Evolutionary conservation across 1,140 invertebrate genomes (phyloP), one percentile per base, ranked within the genome.

Genomic region (Eulimnadia texana): DNA sequence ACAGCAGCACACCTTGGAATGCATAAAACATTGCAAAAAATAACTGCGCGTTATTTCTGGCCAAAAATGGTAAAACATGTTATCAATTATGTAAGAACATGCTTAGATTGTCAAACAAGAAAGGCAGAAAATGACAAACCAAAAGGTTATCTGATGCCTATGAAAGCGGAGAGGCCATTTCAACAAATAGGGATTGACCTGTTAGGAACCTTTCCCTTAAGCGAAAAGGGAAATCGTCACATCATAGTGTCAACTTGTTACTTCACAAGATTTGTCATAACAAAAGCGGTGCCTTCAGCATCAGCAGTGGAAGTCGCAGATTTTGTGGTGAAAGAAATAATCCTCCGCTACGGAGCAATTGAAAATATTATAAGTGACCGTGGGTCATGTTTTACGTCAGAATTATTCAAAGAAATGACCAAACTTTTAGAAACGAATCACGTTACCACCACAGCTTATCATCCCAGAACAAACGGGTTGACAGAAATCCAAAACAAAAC

Each of bases 241-340:
- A 66, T 71, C 9, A 53, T 72, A 3, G 68, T 70, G 0, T 52
- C 69, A 9, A 61, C 65, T 0, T 66, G 68, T 49, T 63, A 65
- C 42, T 70, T 68, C 13, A 70, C 70, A 2, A 66, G 68, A 57
- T 72, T 64, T 61, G 42, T 25, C 2, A 64, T 68, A 58, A 66
- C 64, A 9, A 67, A 67, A 50, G 66, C 63, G 0, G 61, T 67
- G 22, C n/a, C n/a, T n/a, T n/a, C n/a, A n/a, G n/a, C n/a, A n/a
- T n/a, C n/a, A n/a, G n/a, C 16, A 16, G 13, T 33, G 10, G 55
- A 58, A 20, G 16, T 50, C 0, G 58, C 42, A 0, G 33, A 50
- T 6, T 59, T 59, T 23, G 61, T 69, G 9, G 66, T 66, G 11
- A 3, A 66, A 57, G 19, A 66, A 11, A 63, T 70, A 20, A 64